These are phyloP conservation scores for Melinopterus prodromus DNA, from an alignment of 2,888 invertebrate species.

Conservation along the genomic window DNA sequence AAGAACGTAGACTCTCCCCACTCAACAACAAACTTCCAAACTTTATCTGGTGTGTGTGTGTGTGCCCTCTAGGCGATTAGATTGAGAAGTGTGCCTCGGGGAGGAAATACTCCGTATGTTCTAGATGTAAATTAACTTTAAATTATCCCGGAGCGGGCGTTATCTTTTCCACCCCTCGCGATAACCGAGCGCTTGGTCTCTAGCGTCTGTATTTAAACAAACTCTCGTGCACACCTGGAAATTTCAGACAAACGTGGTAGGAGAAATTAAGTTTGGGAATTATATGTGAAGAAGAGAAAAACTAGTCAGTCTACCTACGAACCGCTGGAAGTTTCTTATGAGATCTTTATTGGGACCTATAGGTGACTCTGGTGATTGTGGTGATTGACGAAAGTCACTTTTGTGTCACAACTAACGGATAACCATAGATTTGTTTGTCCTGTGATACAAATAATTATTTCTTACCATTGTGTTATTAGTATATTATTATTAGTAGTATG, in stretches of 20 bases:
- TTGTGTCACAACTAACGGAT: no score
- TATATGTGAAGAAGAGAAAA: not conserved
- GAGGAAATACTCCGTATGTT: not conserved
- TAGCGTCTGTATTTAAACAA: not conserved
- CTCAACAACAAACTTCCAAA: not conserved
- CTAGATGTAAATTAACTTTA: slow-evolving; percentile 38
- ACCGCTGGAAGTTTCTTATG: not conserved
- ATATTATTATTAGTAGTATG: no score
- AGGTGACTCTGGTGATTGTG: no score
- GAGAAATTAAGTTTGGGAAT: not conserved
- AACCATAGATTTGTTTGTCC: no score
- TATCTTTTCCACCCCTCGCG: slow-evolving; percentile 16
- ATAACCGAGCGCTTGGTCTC: slow-evolving; percentile 22
- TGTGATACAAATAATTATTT: no score
- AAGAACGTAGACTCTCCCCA: not conserved
- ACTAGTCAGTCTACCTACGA: not conserved
- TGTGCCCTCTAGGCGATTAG: not conserved
- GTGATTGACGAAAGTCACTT: no score
- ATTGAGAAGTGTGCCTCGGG: not conserved
- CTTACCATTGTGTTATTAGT: no score
- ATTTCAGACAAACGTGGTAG: slow-evolving; percentile 19
- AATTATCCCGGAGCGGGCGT: slow-evolving; percentile 30
- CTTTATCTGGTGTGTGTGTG: not conserved
- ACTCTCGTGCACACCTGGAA: slow-evolving; percentile 10
- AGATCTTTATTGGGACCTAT: no score